Evolutionary conservation across 1,140 invertebrate genomes (phyloP).

Genomic region (Oedothorax gibbosus): DNA sequence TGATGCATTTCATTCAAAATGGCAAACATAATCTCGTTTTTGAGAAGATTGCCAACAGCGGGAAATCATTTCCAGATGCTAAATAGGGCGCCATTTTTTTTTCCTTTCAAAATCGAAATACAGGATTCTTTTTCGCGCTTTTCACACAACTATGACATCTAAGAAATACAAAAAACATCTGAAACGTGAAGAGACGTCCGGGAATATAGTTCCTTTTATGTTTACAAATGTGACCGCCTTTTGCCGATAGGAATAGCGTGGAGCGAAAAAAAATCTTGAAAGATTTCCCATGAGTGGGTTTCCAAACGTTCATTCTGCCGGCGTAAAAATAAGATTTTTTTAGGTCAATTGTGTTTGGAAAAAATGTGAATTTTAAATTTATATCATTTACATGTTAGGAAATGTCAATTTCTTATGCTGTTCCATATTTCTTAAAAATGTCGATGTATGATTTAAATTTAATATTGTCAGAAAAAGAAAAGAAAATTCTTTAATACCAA

Average conservation of each 20-base stretch:
- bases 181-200: slow-evolving; percentile 8
- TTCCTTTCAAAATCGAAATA: background rate
- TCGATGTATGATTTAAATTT: background rate
- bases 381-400: background rate
- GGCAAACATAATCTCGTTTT: slow-evolving; percentile 24
- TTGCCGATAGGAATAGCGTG: slow-evolving; percentile 7
- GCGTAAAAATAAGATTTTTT: background rate
- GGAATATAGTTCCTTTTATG: slow-evolving; percentile 28
- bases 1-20: slow-evolving; percentile 15
- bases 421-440: background rate
- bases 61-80: slow-evolving; percentile 46
- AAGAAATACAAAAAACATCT: background rate
- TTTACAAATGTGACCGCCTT: slow-evolving; percentile 26
- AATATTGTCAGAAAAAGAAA: background rate
- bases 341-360: slow-evolving; percentile 13
- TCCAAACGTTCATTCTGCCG: slow-evolving; percentile 14
- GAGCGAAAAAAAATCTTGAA: background rate
- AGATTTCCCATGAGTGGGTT: slow-evolving; percentile 37
- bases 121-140: background rate
- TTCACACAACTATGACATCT: slow-evolving; percentile 26
- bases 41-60: slow-evolving; percentile 21
- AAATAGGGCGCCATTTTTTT: slow-evolving; percentile 17
- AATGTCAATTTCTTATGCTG: background rate
- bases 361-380: background rate
- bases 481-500: background rate